Conservation (phyloP, 2,888 invertebrate species). For the Eucriotettix oculatus region DNA sequence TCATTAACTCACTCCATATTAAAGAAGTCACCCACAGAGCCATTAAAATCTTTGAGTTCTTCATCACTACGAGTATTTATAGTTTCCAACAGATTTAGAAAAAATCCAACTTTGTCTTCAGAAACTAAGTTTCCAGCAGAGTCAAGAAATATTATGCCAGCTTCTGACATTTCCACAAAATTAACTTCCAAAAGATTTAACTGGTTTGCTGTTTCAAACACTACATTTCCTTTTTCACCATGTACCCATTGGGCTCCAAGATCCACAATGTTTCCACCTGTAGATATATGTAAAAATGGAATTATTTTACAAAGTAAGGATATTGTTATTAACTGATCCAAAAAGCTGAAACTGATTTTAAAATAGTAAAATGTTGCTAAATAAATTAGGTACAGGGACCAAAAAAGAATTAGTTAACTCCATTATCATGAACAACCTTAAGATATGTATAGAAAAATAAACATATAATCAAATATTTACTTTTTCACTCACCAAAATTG, state of each 20-base stretch:
- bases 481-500: conserved; percentile 24
- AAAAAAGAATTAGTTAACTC: no score
- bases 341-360: no score
- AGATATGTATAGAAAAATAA: no score
- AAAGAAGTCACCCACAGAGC: background rate
- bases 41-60: background rate
- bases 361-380: no score
- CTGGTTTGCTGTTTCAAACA: conserved; percentile 18
- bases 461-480: background rate
- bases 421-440: no score
- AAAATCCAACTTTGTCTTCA: background rate
- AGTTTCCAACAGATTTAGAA: conserved; percentile 10
- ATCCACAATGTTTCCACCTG: conserved; percentile 38
- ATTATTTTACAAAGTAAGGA: no score
- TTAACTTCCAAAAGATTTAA: conserved; percentile 8
- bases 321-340: no score
- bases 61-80: conserved; percentile 21
- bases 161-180: conserved; percentile 4
- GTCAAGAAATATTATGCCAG: conserved; percentile 8
- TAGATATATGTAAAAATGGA: no score
- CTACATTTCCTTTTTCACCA: conserved; percentile 43
- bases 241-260: conserved; percentile 70
- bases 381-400: no score
- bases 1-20: background rate
- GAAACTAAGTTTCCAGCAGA: conserved; percentile 5